Evolutionary conservation across 2,113 vertebrate genomes (phyloP), one percentile per base, ranked within the genome.

Genomic region (Megaceryle maxima): DNA sequence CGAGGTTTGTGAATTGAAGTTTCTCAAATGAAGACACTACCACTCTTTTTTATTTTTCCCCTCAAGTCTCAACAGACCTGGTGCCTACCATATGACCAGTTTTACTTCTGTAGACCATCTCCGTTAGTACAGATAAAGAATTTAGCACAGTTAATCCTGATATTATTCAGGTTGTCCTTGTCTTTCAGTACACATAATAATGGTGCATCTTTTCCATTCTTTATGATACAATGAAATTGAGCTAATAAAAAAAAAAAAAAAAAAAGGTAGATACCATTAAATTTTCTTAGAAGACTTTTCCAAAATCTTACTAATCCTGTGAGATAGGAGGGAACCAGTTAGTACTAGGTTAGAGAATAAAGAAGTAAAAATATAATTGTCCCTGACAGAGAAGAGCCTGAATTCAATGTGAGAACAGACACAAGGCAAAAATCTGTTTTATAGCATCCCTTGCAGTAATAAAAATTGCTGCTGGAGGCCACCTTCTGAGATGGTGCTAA

Each of bases 401-500:
- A 90, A 73, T 94, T 88, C 51, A 90, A 4, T 53, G 37, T 74
- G 55, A 37, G 31, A 86, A 92, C 19, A 90, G 59, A 62, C 63
- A 80, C 16, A 76, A 93, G 48, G 72, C 19, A 77, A 91, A 93
- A 95, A 67, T 76, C 67, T 90, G 57, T 82, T 91, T 92, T 73
- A 79, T 39, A 76, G 35, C 19, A 50, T 28, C 63, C 29, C 70
- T 74, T 92, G 48, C 50, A 79, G 84, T 74, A 94, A 87, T 94
- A 85, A 89, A 94, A 91, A 74, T 37, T 93, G 51, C 43, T 83
- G 50, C 85, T 94, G 67, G 74, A 94, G 85, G 44, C 73, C 68
- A 95, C 84, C 70, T 82, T 81, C 91, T 90, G 81, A 85, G 59
- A 90, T 87, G 91, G 33, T 70, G 59, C 53, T 90, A 67, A 95